These are phyloP conservation scores for Nesogale talazaci DNA, from an alignment of 2,113 vertebrate genomes.

Conservation along the genomic window DNA sequence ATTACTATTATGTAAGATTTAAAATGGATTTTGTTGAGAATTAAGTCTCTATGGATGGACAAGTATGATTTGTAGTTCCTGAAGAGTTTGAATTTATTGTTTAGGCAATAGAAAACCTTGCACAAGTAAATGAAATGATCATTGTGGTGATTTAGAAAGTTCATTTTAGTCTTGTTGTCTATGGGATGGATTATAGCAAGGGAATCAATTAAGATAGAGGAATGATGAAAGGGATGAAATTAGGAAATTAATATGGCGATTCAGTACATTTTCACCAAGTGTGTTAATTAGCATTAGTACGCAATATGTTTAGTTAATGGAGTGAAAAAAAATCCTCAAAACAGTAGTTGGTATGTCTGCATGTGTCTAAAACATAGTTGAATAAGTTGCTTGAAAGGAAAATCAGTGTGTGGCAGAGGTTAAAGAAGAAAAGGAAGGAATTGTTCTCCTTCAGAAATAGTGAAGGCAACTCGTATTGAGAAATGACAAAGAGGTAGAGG, in stretches of 20 bases:
- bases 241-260: neutral
- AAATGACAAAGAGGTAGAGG: neutral
- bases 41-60: too few relatives aligned
- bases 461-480: neutral
- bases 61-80: neutral
- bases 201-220: neutral
- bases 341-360: neutral
- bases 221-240: neutral
- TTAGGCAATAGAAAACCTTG: neutral
- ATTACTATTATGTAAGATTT: neutral
- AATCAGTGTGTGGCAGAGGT: neutral
- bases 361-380: neutral
- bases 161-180: neutral
- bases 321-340: neutral
- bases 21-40: neutral
- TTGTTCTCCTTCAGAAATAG: neutral
- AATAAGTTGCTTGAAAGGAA: neutral
- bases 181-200: neutral
- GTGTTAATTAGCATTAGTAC: neutral
- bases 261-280: neutral
- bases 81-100: neutral
- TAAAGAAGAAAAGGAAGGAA: neutral
- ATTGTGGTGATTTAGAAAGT: neutral
- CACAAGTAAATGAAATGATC: neutral
- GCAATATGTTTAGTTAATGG: neutral